Evolutionary conservation across 2,797 vertebrate genomes (phyloP).

Genomic region (Psittacula derbiana): DNA sequence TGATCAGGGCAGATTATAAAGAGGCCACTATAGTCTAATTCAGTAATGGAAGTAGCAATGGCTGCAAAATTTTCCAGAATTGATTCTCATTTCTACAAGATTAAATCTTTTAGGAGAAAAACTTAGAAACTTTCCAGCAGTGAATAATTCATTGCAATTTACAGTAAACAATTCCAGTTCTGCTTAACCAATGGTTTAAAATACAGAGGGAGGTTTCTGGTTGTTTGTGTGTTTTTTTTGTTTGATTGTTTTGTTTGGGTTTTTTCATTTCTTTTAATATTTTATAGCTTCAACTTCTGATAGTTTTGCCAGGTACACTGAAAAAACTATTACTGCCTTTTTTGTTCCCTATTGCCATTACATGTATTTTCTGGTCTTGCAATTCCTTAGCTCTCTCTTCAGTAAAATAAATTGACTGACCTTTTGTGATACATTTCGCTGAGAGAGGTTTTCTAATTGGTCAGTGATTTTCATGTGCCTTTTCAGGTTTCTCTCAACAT

Average conservation of each 20-base stretch:
- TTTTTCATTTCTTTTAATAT: background rate
- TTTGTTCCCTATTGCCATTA: background rate
- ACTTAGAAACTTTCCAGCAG: background rate
- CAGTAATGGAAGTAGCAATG: background rate
- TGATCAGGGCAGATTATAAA: background rate
- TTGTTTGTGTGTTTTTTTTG: rapidly evolving
- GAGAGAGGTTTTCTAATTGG: background rate
- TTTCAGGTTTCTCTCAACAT: background rate
- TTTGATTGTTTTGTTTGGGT: no score
- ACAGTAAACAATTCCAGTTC: background rate
- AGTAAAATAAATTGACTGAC: background rate
- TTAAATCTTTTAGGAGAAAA: background rate
- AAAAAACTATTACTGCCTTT: background rate
- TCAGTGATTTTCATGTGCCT: background rate
- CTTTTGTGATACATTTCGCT: background rate
- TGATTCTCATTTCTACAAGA: background rate
- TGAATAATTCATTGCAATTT: background rate
- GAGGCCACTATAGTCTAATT: background rate
- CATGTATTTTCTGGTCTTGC: background rate
- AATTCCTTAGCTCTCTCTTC: background rate
- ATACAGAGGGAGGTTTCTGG: background rate
- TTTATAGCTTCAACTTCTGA: background rate
- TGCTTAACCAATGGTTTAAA: background rate
- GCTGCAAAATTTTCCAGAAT: background rate
- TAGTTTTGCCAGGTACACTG: background rate